Base-by-base conservation (phyloP, 23 tunicate species). In the Phallusia fumigata region DNA sequence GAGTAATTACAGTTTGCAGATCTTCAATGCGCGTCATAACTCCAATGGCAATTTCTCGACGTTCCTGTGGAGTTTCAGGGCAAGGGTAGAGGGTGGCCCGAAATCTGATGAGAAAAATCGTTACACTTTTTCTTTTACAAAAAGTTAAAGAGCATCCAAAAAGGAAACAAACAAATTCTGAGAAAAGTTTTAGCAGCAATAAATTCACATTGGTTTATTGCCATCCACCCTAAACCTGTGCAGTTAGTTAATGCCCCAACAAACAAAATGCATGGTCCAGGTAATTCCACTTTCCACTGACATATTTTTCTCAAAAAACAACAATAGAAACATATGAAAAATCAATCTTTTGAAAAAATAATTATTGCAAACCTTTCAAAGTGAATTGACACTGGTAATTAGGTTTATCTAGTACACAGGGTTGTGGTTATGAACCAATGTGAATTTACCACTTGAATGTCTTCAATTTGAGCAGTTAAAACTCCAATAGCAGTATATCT, bases 1-100 rank as follows among this genome's bases (percentile, higher is more conserved):
- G 69, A 58, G 3, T 31, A 81, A 65, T 81, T 74, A 83, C 86
- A 65, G 80, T 75, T 53, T 86, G 78, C 5, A 86, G 78, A 53
- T 91, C 96, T 79, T 91, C 90, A 64, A 91, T 91, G 31, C 90
- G 76, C 0, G 91, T 83, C 88, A 82, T 86, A 72, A 86, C 91
- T 24, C 84, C 85, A 28, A 82, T 78, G 13, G 91, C 88, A 77
- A 87, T 75, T 83, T 87, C 91, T 0, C 91, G 74, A 1, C 91
- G 78, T 69, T 87, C 96, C 49, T 87, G 96, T 10, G 91, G 86
- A 45, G 87, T 87, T 28, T 91, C 96, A 6, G 96, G 96, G 64
- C 96, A 86, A 19, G 91, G 88, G 50, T 91, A 91, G 35, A 91
- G 45, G 30, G 88, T 82, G n/a, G 96, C 96, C 30, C 84, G 87